Percentiles rank a stretch among this genome's conserved stretches.
Evolutionary conservation across 2,888 invertebrate genomes (phyloP).

Genomic region (Acronicta aceris): DNA sequence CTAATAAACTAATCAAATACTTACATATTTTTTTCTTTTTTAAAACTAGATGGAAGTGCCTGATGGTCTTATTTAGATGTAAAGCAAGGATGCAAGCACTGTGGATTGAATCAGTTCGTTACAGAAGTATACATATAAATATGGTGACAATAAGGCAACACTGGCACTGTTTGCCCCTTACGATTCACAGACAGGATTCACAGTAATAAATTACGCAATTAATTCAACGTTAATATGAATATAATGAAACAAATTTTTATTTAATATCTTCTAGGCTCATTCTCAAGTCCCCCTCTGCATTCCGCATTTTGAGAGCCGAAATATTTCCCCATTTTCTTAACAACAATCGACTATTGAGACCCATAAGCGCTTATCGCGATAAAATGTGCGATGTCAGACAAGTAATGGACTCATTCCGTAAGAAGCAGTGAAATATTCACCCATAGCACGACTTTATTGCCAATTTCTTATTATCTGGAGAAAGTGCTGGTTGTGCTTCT

Average conservation of each 20-base stretch:
- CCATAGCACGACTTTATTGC: constrained; percentile 49
- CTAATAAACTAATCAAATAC: no score
- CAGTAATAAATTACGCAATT: no score
- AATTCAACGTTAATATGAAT: no score
- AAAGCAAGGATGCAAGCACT: no score
- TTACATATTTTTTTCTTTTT: no score
- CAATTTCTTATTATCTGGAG: constrained; percentile 45
- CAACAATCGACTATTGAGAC: constrained; percentile 62
- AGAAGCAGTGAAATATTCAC: constrained; percentile 54
- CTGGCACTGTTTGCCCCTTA: no score
- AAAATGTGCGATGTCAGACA: constrained; percentile 66
- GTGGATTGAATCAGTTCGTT: no score
- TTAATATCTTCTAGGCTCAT: not conserved
- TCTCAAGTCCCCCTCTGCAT: constrained; percentile 46
- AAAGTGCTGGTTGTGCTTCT: constrained; percentile 13
- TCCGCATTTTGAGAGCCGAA: constrained; percentile 45
- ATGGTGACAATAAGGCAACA: no score
- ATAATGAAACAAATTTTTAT: no score
- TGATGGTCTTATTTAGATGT: no score
- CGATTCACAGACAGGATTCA: not conserved
- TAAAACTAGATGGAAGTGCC: no score
- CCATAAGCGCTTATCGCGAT: constrained; percentile 65
- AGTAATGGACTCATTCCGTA: constrained; percentile 59
- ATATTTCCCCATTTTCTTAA: constrained; percentile 63
- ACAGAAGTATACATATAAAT: no score